Evolutionary conservation across 2,113 vertebrate species (phyloP).

Genomic region (Tenrec ecaudatus): DNA sequence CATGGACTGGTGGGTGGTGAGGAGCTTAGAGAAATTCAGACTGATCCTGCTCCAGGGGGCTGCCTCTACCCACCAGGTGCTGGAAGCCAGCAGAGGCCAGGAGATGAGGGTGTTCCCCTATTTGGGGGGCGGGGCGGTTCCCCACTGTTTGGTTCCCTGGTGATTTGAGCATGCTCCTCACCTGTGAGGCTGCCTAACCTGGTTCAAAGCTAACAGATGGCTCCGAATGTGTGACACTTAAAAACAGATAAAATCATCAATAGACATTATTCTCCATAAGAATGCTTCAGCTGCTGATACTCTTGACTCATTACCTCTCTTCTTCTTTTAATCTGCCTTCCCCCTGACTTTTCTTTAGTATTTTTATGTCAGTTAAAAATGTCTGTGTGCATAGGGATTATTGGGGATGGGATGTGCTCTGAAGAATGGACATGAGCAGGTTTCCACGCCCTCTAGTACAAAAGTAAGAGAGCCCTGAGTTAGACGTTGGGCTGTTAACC

Average conservation of each 20-base stretch:
- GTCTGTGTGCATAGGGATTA: neutral
- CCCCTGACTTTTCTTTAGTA: neutral
- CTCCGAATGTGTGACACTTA: conserved; percentile 47
- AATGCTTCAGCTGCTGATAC: conserved; percentile 44
- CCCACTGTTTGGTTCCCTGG: neutral
- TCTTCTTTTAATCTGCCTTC: neutral
- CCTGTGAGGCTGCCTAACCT: conserved; percentile 5
- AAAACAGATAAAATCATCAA: conserved; percentile 70
- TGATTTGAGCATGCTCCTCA: conserved; percentile 45
- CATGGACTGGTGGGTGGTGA: neutral
- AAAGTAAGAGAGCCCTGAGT: too few relatives aligned
- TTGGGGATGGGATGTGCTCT: neutral
- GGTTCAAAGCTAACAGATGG: conserved; percentile 69
- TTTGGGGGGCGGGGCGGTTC: neutral
- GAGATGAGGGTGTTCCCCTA: neutral
- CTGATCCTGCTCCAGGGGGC: fast-evolving
- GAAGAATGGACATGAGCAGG: neutral
- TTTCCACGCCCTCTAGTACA: neutral
- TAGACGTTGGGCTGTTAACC: too few relatives aligned
- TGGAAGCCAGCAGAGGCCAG: neutral
- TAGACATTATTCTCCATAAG: conserved; percentile 63
- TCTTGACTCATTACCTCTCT: neutral
- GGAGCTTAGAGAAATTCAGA: neutral
- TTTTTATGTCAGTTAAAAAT: conserved; percentile 34
- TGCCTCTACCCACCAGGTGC: fast-evolving